Conservation (phyloP, 1,140 invertebrate species). For the Thaumetopoea pityocampa region DNA sequence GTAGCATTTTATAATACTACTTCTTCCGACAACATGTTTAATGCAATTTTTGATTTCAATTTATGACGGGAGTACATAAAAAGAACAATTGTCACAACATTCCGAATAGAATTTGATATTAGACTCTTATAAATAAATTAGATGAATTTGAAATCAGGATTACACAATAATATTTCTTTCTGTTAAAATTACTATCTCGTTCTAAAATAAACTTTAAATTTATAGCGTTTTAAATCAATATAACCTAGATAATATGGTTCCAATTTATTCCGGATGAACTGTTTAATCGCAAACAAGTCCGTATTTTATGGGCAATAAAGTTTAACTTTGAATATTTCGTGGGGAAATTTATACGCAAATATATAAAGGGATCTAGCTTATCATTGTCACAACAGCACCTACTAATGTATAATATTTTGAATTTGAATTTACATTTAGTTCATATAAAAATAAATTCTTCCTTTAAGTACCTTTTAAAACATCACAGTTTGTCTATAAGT, state of each 20-base stretch:
- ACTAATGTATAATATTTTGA: no score
- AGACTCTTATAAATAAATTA: constrained; percentile 55
- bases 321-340: constrained; percentile 18
- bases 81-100: constrained; percentile 17
- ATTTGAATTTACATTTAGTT: no score
- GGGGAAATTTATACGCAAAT: constrained; percentile 5
- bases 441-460: no score
- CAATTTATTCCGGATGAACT: constrained; percentile 23
- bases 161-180: constrained; percentile 39
- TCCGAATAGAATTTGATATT: constrained; percentile 43
- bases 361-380: constrained; percentile 1
- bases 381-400: no score
- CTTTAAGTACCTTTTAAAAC: no score
- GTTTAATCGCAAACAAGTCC: constrained; percentile 33
- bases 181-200: constrained; percentile 24
- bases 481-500: no score
- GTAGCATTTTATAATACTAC: no score
- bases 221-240: constrained; percentile 26
- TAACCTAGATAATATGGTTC: constrained; percentile 18
- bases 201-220: constrained; percentile 30
- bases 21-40: no score
- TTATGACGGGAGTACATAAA: constrained; percentile 2
- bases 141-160: constrained; percentile 46
- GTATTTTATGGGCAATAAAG: constrained; percentile 34
- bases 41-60: constrained; percentile 3